Percentiles rank a stretch among this genome's conserved stretches.
phyloP scores from a whole-genome alignment of 1,140 invertebrate genomes.

The Octopus sinensis region DNA sequence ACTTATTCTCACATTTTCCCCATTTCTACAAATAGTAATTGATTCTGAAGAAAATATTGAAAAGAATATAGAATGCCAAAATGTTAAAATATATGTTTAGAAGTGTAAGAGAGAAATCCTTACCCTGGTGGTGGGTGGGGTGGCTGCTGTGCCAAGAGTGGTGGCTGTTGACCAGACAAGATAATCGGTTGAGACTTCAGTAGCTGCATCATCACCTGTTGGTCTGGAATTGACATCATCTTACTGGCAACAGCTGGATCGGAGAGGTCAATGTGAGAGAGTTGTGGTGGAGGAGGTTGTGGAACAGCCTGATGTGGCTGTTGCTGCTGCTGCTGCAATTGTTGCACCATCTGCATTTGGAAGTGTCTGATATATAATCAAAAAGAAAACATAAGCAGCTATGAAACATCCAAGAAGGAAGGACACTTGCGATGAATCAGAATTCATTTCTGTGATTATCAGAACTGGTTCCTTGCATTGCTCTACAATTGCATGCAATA shows the following conservation, averaged over 20 bases:
- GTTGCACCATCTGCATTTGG: neutral
- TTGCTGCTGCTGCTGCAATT: neutral
- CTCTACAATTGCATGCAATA: too few species aligned
- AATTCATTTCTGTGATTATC: too few species aligned
- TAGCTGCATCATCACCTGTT: conserved; percentile 11
- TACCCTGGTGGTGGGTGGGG: conserved; percentile 5
- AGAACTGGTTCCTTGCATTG: too few species aligned
- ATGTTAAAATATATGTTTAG: too few species aligned
- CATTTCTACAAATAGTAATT: too few species aligned
- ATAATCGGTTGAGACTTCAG: neutral
- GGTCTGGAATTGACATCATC: neutral
- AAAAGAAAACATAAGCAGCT: too few species aligned
- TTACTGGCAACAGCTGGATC: neutral
- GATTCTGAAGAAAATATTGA: too few species aligned
- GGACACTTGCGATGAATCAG: too few species aligned
- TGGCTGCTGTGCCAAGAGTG: neutral
- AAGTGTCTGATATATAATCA: neutral
- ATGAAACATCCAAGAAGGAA: too few species aligned
- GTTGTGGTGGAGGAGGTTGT: neutral
- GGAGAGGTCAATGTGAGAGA: neutral
- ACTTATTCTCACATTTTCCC: too few species aligned
- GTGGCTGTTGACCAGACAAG: conserved; percentile 1
- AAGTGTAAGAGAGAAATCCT: neutral
- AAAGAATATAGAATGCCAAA: too few species aligned
- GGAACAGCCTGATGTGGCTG: neutral